Conservation (phyloP, 2,888 invertebrate species). For the Cryptophagus acutangulus region DNA sequence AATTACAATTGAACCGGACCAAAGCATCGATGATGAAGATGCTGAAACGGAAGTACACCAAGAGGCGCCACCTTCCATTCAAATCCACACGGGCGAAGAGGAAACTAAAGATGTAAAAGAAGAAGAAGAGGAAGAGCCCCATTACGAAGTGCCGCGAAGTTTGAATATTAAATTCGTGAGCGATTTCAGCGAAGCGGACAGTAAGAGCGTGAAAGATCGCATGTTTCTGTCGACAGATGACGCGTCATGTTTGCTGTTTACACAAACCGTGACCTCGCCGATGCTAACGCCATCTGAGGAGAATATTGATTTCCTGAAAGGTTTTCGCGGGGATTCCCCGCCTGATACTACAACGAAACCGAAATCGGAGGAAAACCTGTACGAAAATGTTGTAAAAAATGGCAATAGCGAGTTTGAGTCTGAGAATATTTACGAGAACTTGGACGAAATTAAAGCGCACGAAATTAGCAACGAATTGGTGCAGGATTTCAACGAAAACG, state of each 20-base stretch:
- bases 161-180: slow-evolving; percentile 22
- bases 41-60: not conserved
- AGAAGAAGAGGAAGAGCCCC: not conserved
- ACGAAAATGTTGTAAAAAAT: slow-evolving; percentile 9
- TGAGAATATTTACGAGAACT: slow-evolving; percentile 31
- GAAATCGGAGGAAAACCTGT: slow-evolving; percentile 22
- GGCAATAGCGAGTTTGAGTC: not conserved
- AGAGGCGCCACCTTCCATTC: not conserved
- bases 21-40: slow-evolving; percentile 5
- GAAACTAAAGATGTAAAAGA: not conserved
- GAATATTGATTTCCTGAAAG: slow-evolving; percentile 47
- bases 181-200: slow-evolving; percentile 13
- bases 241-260: slow-evolving; percentile 44
- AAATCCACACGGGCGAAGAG: not conserved
- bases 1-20: slow-evolving; percentile 9
- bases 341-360: slow-evolving; percentile 23
- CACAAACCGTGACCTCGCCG: slow-evolving; percentile 48
- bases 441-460: slow-evolving; percentile 22
- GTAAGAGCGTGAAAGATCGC: slow-evolving; percentile 40
- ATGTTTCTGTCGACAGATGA: slow-evolving; percentile 46
- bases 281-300: slow-evolving; percentile 49
- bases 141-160: slow-evolving; percentile 12
- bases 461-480: slow-evolving; percentile 16
- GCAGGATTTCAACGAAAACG: slow-evolving; percentile 8
- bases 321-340: slow-evolving; percentile 38